Percentiles rank a stretch among this genome's conserved stretches.
Conservation (phyloP, 1,140 invertebrate species). For the Bombus sylvicola region DNA sequence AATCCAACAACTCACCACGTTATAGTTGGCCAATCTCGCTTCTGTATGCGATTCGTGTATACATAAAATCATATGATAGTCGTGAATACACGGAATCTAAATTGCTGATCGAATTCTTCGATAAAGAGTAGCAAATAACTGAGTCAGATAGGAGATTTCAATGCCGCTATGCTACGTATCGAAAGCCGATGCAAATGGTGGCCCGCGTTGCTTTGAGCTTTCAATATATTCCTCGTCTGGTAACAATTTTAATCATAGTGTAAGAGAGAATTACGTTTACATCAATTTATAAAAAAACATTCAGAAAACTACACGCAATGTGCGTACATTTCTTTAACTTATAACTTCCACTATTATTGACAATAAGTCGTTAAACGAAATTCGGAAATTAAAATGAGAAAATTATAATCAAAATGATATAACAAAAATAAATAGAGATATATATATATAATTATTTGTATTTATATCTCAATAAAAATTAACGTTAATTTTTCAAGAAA, state of each 20-base stretch:
- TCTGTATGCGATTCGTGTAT: background rate
- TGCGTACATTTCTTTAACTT: no score
- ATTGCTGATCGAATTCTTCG: background rate
- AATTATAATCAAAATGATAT: no score
- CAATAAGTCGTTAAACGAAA: no score
- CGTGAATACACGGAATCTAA: background rate
- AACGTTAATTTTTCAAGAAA: no score
- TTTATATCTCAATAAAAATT: no score
- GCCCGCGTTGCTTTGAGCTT: background rate
- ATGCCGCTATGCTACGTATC: slow-evolving; percentile 73
- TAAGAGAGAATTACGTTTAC: background rate
- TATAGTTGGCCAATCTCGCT: background rate
- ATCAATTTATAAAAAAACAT: background rate
- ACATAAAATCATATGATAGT: background rate
- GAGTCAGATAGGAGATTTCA: slow-evolving; percentile 74
- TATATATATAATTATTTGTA: no score
- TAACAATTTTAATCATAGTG: background rate
- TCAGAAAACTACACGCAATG: background rate
- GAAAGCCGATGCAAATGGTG: slow-evolving; percentile 59
- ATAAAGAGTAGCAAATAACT: slow-evolving; percentile 17
- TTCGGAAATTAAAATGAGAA: no score
- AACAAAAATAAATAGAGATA: no score
- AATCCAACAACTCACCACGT: background rate
- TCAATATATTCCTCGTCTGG: background rate
- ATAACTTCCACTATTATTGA: no score